A percentile compares a stretch with the other conserved stretches of the same genome.
phyloP scores from a whole-genome alignment of 2,113 vertebrate species.

The Pygathrix nemaeus region DNA sequence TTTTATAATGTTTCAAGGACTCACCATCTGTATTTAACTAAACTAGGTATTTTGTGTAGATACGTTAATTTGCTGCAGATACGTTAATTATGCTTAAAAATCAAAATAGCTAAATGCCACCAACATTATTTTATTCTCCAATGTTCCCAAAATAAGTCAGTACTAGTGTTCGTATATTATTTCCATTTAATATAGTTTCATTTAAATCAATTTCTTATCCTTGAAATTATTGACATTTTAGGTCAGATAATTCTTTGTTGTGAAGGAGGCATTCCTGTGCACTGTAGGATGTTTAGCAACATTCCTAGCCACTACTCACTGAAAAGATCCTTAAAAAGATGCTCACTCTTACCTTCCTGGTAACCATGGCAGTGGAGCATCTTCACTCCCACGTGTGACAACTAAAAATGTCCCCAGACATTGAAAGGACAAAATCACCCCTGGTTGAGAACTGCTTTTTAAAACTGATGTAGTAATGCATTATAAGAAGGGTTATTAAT shows the following conservation, averaged over 20 bases:
- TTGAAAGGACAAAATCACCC: background rate
- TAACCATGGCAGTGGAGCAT: background rate
- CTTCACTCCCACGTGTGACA: background rate
- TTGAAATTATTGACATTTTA: background rate
- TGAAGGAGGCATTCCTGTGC: rapidly evolving
- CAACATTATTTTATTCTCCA: background rate
- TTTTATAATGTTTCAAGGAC: background rate
- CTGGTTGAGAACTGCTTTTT: background rate
- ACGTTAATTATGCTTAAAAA: background rate
- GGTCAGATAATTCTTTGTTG: background rate
- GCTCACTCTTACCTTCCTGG: background rate
- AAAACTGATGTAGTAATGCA: background rate
- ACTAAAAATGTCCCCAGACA: background rate
- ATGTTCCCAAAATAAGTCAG: background rate
- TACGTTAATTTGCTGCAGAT: background rate
- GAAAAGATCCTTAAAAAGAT: background rate
- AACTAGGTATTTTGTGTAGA: background rate
- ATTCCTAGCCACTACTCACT: background rate
- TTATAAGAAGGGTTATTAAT: background rate
- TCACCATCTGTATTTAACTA: background rate
- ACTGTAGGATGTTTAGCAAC: background rate
- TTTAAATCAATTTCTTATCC: background rate
- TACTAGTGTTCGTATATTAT: background rate
- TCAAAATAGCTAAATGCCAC: background rate
- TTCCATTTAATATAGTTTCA: background rate